Evolutionary conservation across 2,113 vertebrate species (phyloP), one percentile per base, ranked within the genome.

Genomic region (Pycnonotus jocosus): DNA sequence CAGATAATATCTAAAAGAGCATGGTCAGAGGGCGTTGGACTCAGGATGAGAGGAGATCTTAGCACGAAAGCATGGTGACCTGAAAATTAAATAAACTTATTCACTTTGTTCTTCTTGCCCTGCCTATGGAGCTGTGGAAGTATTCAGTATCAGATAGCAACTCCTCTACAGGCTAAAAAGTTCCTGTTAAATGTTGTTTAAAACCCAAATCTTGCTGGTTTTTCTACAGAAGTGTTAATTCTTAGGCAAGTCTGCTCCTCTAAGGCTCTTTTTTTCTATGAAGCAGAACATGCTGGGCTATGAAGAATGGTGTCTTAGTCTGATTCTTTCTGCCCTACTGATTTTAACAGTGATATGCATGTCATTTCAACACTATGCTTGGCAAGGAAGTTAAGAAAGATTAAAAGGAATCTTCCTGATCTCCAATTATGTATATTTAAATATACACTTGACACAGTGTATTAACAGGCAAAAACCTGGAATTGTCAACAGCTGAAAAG

Each of bases 31-130:
- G 10, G 24, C 9, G 3, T 0, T 65, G 19, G 37, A 20, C 51
- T 76, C 25, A 12, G 35, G 21, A 47, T 42, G 53, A 38, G 66
- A 92, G 23, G 14, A 73, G 23, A 69, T 93, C 83, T 94, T 72
- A 93, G 15, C 17, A 45, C 51, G 47, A 69, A 68, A 91, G 11
- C 27, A 23, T 12, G 30, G 44, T 38, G 84, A 78, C n/a, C 51
- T 87, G 44, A 73, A 93, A 97, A 94, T 38, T 35, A 45, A 92
- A 96, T 70, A 89, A 96, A 83, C 30, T 71, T 45, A 66, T 61
- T 71, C 44, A 54, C 48, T 60, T 93, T 86, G 77, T 78, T 94
- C 88, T 78, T 64, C 31, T 74, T 88, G 81, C 40, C 33, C 78
- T 88, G 78, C 31, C 89, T 92, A 62, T 58, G 70, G 19, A 95